Evolutionary conservation across 2,888 invertebrate species (phyloP).

Genomic region (Tetrapedia diversipes): DNA sequence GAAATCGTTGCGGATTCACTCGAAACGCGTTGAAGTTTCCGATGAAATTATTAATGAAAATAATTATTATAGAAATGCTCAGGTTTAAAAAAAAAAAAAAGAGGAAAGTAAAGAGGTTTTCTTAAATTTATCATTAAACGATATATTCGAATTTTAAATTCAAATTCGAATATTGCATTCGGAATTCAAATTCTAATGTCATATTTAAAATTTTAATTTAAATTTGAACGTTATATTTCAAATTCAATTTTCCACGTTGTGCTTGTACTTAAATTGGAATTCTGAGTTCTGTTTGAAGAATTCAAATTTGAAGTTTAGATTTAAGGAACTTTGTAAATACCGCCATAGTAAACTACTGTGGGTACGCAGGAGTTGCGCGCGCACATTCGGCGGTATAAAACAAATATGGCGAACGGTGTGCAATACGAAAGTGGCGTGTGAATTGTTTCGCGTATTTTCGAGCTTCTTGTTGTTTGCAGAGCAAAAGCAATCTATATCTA

Average conservation of each 20-base stretch:
- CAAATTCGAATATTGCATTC: not conserved
- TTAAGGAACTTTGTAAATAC: not conserved
- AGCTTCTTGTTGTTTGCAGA: not conserved
- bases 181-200: no score
- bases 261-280: no score
- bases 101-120: no score
- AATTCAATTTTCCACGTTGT: no score
- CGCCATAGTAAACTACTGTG: not conserved
- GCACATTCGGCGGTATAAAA: conserved; percentile 1
- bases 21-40: not conserved
- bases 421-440: not conserved
- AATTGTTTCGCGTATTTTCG: conserved; percentile 14
- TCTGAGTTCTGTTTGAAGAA: no score
- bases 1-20: not conserved
- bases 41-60: not conserved
- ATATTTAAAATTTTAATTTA: not conserved
- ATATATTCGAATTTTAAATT: not conserved
- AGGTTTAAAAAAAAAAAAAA: not conserved
- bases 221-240: not conserved
- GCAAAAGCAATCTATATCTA: not conserved
- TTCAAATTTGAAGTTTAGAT: no score
- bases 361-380: conserved; percentile 17
- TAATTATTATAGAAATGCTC: not conserved
- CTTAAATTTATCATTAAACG: no score
- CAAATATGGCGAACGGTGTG: conserved; percentile 12